phyloP scores from a whole-genome alignment of 2,113 vertebrate genomes.

The Artemisiospiza belli region DNA sequence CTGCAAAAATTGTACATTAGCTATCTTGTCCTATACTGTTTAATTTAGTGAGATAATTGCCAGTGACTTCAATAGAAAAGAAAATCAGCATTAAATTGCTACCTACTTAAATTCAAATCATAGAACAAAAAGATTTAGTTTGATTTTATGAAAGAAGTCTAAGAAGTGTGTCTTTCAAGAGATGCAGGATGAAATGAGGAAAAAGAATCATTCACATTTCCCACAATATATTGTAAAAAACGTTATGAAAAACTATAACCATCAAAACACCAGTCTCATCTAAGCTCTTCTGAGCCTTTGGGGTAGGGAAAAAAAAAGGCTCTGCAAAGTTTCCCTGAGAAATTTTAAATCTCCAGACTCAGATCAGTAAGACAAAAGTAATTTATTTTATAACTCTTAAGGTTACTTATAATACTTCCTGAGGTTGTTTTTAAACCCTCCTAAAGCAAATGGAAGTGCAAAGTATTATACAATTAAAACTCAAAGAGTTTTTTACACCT shows the following conservation, averaged over 20 bases:
- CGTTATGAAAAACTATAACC: not conserved
- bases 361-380: accelerated
- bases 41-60: not conserved
- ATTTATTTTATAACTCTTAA: conserved; percentile 3
- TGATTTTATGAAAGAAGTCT: not conserved
- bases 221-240: not conserved
- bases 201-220: not conserved
- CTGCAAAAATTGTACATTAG: not conserved
- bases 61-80: not conserved
- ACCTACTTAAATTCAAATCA: not conserved
- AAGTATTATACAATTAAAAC: not conserved
- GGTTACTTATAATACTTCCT: not conserved
- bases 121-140: not conserved
- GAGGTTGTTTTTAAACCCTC: not conserved
- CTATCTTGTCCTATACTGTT: not conserved
- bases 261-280: not conserved
- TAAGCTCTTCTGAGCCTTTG: accelerated
- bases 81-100: not conserved
- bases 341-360: not conserved
- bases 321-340: not conserved
- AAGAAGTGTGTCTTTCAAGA: not conserved
- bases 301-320: accelerated
- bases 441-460: accelerated
- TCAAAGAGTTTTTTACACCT: not conserved
- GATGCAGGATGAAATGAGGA: accelerated